A percentile compares a stretch with the other conserved stretches of the same genome.
These are phyloP conservation scores for Drosophila kambysellisi DNA, from an alignment of 2,888 invertebrate species.

Conservation along the genomic window DNA sequence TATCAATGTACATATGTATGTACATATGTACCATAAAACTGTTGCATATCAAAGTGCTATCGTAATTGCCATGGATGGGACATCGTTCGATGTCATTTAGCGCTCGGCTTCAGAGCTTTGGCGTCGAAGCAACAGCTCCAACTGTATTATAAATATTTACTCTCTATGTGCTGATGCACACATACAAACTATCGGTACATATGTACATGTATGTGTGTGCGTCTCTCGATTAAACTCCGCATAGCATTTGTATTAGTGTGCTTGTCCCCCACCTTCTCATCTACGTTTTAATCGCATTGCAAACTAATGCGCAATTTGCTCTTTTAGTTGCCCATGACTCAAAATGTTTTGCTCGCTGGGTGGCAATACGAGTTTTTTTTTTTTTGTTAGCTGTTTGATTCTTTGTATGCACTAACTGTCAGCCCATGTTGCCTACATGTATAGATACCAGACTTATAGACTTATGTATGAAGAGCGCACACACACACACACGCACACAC, in stretches of 20 bases:
- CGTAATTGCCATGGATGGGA: conserved; percentile 32
- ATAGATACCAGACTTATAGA: background rate
- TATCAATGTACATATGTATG: background rate
- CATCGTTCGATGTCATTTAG: conserved; percentile 32
- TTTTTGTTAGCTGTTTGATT: background rate
- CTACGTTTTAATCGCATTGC: conserved; percentile 26
- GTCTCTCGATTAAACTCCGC: conserved; percentile 36
- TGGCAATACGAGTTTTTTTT: conserved; percentile 10
- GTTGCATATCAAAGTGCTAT: conserved; percentile 38
- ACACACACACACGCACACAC: background rate
- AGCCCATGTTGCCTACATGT: conserved; percentile 1
- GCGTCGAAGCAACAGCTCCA: conserved; percentile 27
- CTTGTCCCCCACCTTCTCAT: conserved; percentile 32
- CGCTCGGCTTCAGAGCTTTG: conserved; percentile 34
- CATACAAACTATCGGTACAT: background rate
- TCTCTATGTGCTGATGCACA: conserved; percentile 9
- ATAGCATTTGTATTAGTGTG: conserved; percentile 33
- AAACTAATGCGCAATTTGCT: conserved; percentile 64
- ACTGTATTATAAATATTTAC: conserved; percentile 17
- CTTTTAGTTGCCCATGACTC: conserved; percentile 49
- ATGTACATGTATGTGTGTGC: conserved; percentile 8
- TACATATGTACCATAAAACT: conserved; percentile 16
- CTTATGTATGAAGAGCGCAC: background rate
- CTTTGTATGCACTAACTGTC: background rate
- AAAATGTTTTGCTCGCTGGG: conserved; percentile 28